phyloP scores from a whole-genome alignment of 2,888 invertebrate species.

The Chymomyza fuscimana region DNA sequence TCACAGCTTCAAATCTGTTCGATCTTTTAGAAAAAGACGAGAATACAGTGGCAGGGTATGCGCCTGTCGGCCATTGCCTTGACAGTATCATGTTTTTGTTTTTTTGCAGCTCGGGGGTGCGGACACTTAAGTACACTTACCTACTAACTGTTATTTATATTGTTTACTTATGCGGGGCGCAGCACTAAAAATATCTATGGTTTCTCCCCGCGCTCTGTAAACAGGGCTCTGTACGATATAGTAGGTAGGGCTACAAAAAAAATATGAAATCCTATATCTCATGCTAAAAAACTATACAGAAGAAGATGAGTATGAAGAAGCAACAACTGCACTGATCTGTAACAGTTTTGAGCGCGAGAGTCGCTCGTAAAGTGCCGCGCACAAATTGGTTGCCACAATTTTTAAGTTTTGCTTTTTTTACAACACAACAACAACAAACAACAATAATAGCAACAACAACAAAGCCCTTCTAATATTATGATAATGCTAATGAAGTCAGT shows the following conservation, averaged over 20 bases:
- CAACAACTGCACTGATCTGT: background rate
- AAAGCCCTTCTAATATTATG: conserved; percentile 17
- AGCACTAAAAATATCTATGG: background rate
- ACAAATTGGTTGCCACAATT: background rate
- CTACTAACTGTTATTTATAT: conserved; percentile 73
- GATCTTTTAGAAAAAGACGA: too few species aligned
- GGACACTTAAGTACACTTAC: conserved; percentile 54
- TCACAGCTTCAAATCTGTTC: too few species aligned
- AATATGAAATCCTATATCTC: conserved; percentile 63
- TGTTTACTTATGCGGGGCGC: conserved; percentile 51
- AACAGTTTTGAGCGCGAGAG: background rate
- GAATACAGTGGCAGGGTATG: too few species aligned
- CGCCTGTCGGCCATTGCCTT: too few species aligned
- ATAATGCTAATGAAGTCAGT: conserved; percentile 33
- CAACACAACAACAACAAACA: conserved; percentile 7
- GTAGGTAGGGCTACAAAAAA: conserved; percentile 2
- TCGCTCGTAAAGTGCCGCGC: background rate
- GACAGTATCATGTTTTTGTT: background rate
- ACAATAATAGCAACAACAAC: background rate
- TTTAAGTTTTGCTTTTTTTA: background rate
- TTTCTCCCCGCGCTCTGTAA: conserved; percentile 29
- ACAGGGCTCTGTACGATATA: background rate
- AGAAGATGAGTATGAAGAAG: background rate
- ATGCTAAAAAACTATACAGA: conserved; percentile 48
- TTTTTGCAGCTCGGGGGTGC: conserved; percentile 18